A percentile compares a stretch with the other conserved stretches of the same genome.
These are phyloP conservation scores for Cancer borealis DNA, from an alignment of 2,888 invertebrate species.

Conservation along the genomic window DNA sequence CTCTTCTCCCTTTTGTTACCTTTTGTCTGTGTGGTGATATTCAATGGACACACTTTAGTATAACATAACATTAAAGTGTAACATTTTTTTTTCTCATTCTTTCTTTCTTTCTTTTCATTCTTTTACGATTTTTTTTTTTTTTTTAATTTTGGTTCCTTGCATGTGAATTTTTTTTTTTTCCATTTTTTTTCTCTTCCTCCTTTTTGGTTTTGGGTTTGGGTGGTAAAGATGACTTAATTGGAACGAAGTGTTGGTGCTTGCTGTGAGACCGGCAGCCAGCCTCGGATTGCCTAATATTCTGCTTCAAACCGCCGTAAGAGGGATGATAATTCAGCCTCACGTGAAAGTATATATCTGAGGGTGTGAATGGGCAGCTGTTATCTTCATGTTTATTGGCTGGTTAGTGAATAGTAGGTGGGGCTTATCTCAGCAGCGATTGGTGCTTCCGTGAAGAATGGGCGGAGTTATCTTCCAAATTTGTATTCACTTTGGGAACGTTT, in stretches of 20 bases:
- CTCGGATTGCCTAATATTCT: slow-evolving; percentile 17
- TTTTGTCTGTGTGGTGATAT: too few species aligned
- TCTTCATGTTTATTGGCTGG: slow-evolving; percentile 54
- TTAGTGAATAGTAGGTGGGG: slow-evolving; percentile 27
- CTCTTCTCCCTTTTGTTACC: too few species aligned
- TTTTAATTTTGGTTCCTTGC: too few species aligned
- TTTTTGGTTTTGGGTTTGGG: too few species aligned
- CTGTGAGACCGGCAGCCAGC: neutral
- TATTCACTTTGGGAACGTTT: slow-evolving; percentile 47
- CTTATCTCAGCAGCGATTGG: slow-evolving; percentile 51
- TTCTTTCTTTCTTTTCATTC: too few species aligned
- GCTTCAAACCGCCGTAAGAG: neutral
- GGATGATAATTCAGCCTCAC: neutral
- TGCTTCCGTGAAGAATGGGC: slow-evolving; percentile 44
- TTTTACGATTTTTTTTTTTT: too few species aligned
- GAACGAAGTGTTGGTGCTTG: neutral
- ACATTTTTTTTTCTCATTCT: too few species aligned
- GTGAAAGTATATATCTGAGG: slow-evolving; percentile 48
- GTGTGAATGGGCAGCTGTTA: slow-evolving; percentile 45
- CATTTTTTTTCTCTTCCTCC: neutral
- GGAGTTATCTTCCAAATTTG: slow-evolving; percentile 48
- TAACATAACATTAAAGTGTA: too few species aligned
- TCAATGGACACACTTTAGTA: too few species aligned
- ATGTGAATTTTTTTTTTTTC: too few species aligned
- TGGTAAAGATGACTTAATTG: slow-evolving; percentile 31